These are phyloP conservation scores for Ovis canadensis DNA, from an alignment of 2,113 vertebrate species.

Conservation along the genomic window DNA sequence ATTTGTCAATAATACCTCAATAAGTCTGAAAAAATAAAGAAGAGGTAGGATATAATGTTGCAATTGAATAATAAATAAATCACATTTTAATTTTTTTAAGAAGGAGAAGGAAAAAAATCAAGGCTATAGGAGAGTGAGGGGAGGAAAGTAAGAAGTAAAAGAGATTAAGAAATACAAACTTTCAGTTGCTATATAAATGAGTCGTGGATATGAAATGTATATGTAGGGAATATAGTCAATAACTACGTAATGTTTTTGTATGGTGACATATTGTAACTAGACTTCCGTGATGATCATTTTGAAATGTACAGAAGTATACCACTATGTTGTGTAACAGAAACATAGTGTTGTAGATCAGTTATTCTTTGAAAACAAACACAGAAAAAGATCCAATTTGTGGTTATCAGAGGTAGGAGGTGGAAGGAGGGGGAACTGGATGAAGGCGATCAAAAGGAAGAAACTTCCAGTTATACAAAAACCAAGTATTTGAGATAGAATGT, in stretches of 20 bases:
- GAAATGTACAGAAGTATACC: not conserved
- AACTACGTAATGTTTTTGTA: not conserved
- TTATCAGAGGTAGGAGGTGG: not conserved
- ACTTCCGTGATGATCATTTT: not conserved
- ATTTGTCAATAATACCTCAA: not conserved
- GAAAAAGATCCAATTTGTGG: not conserved
- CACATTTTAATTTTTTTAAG: not conserved
- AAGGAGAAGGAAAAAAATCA: not conserved
- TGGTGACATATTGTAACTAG: not conserved
- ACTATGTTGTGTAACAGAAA: not conserved
- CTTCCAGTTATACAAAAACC: not conserved
- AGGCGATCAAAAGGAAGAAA: not conserved
- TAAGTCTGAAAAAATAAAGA: not conserved
- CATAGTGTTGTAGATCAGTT: not conserved
- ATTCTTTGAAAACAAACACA: not conserved
- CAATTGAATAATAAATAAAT: not conserved
- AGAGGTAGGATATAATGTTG: not conserved
- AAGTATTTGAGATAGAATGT: not conserved
- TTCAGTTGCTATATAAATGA: not conserved
- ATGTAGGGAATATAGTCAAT: not conserved
- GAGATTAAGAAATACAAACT: not conserved
- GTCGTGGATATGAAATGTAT: not conserved
- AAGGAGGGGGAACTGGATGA: not conserved
- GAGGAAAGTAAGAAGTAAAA: not conserved
- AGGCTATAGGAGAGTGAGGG: not conserved